A percentile compares a stretch with the other conserved stretches of the same genome.
These are phyloP conservation scores for Momotus momota DNA, from an alignment of 2,797 vertebrate genomes.

Conservation along the genomic window DNA sequence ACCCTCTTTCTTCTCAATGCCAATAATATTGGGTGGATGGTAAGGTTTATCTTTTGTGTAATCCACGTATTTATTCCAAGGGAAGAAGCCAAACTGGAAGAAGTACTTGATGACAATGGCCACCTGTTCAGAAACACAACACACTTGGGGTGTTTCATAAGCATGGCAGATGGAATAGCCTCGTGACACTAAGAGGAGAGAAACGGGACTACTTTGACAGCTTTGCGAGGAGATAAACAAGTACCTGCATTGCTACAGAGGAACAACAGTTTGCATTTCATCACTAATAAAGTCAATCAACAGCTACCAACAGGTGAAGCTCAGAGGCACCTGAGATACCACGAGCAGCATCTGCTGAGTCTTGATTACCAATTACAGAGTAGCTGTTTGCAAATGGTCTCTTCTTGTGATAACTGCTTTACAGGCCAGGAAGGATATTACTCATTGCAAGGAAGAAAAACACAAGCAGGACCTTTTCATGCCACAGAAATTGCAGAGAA, in stretches of 20 bases:
- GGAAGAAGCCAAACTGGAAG: constrained; percentile 98
- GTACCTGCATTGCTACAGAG: background rate
- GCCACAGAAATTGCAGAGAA: background rate
- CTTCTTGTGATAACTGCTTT: background rate
- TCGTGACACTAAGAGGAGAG: background rate
- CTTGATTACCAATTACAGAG: background rate
- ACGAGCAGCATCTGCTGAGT: background rate
- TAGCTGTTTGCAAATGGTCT: background rate
- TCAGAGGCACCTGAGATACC: background rate
- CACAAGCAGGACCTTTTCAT: background rate
- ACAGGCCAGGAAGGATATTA: background rate
- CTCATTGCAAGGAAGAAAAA: background rate
- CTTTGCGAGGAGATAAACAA: background rate
- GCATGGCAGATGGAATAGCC: background rate
- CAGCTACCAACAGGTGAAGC: background rate
- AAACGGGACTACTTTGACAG: background rate
- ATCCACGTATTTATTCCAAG: constrained; percentile 90
- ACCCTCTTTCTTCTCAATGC: constrained; percentile 96
- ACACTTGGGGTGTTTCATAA: constrained; percentile 27
- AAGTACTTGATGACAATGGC: constrained; percentile 97
- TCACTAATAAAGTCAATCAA: background rate
- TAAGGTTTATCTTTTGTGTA: constrained; percentile 86
- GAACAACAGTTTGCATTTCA: background rate
- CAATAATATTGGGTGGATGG: constrained; percentile 93
- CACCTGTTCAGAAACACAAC: constrained; percentile 80